Percentiles rank a stretch among this genome's conserved stretches.
These are phyloP conservation scores for Pseudachorutes palmiensis DNA, from an alignment of 1,140 invertebrate genomes.

Conservation along the genomic window DNA sequence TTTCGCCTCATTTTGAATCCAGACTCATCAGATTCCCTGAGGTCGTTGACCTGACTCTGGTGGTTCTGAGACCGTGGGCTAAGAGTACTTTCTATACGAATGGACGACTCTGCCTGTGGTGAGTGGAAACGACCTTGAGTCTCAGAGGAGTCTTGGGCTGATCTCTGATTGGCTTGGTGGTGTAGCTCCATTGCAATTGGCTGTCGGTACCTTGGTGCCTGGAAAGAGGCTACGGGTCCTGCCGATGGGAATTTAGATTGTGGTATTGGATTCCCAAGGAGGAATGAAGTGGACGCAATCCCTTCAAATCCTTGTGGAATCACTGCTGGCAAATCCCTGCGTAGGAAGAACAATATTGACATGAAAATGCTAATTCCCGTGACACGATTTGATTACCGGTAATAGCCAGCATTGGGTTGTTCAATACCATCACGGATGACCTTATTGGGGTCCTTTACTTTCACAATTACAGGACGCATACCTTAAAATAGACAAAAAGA, in stretches of 20 bases:
- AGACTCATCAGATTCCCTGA: neutral
- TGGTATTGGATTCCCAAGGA: constrained; percentile 21
- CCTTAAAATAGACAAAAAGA: constrained; percentile 15
- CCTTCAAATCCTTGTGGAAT: constrained; percentile 33
- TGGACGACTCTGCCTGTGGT: constrained; percentile 6
- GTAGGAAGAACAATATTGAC: neutral
- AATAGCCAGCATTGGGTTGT: constrained; percentile 15
- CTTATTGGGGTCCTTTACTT: constrained; percentile 18
- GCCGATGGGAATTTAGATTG: constrained; percentile 7
- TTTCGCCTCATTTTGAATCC: constrained; percentile 14
- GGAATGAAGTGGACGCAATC: constrained; percentile 27
- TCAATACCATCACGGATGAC: constrained; percentile 5
- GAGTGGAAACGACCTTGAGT: no score
- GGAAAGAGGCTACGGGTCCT: constrained; percentile 4
- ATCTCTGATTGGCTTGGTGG: neutral
- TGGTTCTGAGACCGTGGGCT: neutral
- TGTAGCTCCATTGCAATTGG: neutral
- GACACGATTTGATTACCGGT: constrained; percentile 3
- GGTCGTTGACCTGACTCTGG: neutral
- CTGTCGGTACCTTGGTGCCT: neutral
- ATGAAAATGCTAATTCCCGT: neutral
- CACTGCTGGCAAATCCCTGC: constrained; percentile 20
- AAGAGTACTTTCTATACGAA: constrained; percentile 14
- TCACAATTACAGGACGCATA: constrained; percentile 21
- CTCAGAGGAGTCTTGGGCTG: no score